Base-by-base conservation (phyloP, 2,113 vertebrate genomes). In the Aldabrachelys gigantea region DNA sequence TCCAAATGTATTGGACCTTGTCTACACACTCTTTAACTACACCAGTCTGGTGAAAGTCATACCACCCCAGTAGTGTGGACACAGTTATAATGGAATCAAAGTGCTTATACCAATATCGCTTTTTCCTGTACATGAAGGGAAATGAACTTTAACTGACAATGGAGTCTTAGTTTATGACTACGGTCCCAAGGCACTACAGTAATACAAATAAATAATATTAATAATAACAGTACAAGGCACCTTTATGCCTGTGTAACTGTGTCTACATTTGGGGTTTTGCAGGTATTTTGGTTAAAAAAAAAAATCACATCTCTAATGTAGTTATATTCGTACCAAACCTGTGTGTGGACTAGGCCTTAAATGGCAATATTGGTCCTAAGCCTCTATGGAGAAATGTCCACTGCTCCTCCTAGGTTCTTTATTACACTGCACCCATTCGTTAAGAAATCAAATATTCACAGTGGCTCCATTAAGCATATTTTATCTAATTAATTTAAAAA, bases 401-500 rank as follows among this genome's bases (percentile, higher is more conserved):
- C 16, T n/a, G 49, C 25, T 21, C 25, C 90, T 86, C 84, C 91
- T 87, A 82, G 88, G 76, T 21, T 86, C 85, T 88, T 91, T 62
- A 53, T 65, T 76, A 11, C 9, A 38, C 49, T 65, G 62, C 81
- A 41, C 57, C 76, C 91, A 92, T 93, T 95, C 90, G 94, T 87
- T 75, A 38, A 59, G 14, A 44, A 92, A 84, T 94, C 52, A n/a
- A 83, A 92, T 80, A 94, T n/a, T 90, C 90, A 84, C 91, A 85
- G 88, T 91, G 87, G 88, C 9, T 52, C 47, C 8, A 94, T 96
- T 93, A 94, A 96, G 87, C 88, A 80, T 62, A 88, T 93, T 95
- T 97, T 93, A 91, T 72, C 93, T 95, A 95, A 96, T 95, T 94
- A 92, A 89, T 91, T 88, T 88, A 87, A 82, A 76, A 52, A 44